Evolutionary conservation across 2,888 invertebrate species (phyloP).

Genomic region (Lamellibrachia columna): DNA sequence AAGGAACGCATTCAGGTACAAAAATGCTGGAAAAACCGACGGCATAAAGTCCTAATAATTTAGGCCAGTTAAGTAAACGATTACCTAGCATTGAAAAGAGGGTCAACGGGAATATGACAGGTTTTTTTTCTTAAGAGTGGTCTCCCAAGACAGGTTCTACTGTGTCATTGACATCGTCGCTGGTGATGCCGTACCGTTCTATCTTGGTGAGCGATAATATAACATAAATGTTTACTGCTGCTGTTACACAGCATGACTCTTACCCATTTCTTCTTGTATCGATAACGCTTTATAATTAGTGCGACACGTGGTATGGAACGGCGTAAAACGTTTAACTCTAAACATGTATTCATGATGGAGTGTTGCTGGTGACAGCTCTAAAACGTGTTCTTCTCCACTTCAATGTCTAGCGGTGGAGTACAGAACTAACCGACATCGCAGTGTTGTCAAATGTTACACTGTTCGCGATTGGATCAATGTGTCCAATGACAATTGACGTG

Average conservation of each 20-base stretch:
- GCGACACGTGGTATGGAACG: not conserved
- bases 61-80: too few relatives aligned
- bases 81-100: too few relatives aligned
- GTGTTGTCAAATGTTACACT: constrained; percentile 12
- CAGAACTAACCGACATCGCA: not conserved
- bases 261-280: constrained; percentile 11
- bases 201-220: not conserved
- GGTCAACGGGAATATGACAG: too few relatives aligned
- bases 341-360: not conserved
- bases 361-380: not conserved
- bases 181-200: too few relatives aligned
- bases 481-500: not conserved
- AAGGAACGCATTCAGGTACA: too few relatives aligned
- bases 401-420: not conserved
- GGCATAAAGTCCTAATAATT: too few relatives aligned
- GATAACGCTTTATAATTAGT: constrained; percentile 9
- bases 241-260: not conserved
- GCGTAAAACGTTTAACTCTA: not conserved
- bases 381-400: not conserved
- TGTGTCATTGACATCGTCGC: too few relatives aligned
- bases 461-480: not conserved
- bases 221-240: not conserved
- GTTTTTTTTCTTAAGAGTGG: too few relatives aligned
- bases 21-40: too few relatives aligned
- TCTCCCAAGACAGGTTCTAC: too few relatives aligned